A percentile compares a stretch with the other conserved stretches of the same genome.
phyloP scores from a whole-genome alignment of 2,113 vertebrate species.

The Heteronetta atricapilla region DNA sequence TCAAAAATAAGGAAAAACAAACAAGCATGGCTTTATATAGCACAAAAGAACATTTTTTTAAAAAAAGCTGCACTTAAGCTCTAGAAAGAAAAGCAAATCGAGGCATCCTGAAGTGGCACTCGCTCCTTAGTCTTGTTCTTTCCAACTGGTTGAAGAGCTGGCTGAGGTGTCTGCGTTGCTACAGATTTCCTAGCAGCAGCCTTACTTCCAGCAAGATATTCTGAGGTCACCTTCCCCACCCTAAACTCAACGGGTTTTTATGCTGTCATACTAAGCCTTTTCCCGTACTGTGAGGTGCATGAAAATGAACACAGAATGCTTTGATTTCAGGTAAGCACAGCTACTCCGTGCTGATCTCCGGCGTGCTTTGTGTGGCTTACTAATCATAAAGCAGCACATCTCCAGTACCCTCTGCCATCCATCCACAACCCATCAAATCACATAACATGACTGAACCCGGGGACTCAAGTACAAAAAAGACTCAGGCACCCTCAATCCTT shows the following conservation, averaged over 20 bases:
- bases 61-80: slow-evolving; percentile 10
- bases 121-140: background rate
- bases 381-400: background rate
- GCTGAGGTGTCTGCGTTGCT: background rate
- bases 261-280: background rate
- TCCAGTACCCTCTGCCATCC: background rate
- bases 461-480: background rate
- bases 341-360: background rate
- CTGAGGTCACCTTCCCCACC: background rate
- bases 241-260: background rate
- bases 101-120: background rate
- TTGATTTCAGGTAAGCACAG: background rate
- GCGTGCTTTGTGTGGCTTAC: background rate
- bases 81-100: background rate
- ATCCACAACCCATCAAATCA: background rate
- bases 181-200: background rate
- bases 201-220: background rate
- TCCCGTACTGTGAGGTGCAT: background rate
- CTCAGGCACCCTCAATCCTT: background rate
- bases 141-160: background rate
- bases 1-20: slow-evolving; percentile 25
- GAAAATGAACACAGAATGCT: background rate
- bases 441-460: background rate
- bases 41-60: slow-evolving; percentile 2
- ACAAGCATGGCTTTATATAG: slow-evolving; percentile 35